These are phyloP conservation scores for Nasonia vitripennis DNA, from an alignment of 1,140 invertebrate species.

Conservation along the genomic window DNA sequence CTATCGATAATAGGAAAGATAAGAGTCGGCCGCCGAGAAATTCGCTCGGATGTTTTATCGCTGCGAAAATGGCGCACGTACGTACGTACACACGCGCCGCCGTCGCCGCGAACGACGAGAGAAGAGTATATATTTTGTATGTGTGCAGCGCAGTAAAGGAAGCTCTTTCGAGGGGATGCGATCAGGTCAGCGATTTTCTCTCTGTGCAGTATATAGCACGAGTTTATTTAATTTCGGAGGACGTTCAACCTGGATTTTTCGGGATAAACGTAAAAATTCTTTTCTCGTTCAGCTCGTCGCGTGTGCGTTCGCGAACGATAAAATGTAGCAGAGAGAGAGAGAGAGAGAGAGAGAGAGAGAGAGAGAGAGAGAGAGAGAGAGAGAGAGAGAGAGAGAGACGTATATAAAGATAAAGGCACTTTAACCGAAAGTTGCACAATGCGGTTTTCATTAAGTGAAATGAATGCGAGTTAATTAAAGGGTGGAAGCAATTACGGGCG, in stretches of 20 bases:
- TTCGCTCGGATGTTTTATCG: slow-evolving; percentile 60
- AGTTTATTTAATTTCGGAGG: background rate
- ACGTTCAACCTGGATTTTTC: slow-evolving; percentile 4
- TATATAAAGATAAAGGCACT: slow-evolving; percentile 40
- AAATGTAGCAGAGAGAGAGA: too few relatives aligned
- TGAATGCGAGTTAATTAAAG: slow-evolving; percentile 75
- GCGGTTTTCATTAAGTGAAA: slow-evolving; percentile 72
- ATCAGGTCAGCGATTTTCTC: slow-evolving; percentile 49
- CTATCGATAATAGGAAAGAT: slow-evolving; percentile 76
- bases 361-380: too few relatives aligned
- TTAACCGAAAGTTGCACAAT: slow-evolving; percentile 47
- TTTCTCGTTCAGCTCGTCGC: background rate
- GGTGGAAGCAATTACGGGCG: slow-evolving; percentile 70
- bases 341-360: too few relatives aligned
- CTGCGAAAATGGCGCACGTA: slow-evolving; percentile 59
- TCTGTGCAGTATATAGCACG: background rate
- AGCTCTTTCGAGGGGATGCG: background rate
- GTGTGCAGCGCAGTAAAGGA: background rate
- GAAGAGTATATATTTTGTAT: background rate
- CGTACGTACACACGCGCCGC: background rate
- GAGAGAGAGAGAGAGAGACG: background rate
- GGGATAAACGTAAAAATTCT: background rate
- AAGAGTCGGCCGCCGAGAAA: slow-evolving; percentile 59
- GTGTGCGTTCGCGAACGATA: too few relatives aligned
- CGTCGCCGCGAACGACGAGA: too few relatives aligned